Conservation (phyloP, 2,113 vertebrate genomes). For the Rhinichthys klamathensis region DNA sequence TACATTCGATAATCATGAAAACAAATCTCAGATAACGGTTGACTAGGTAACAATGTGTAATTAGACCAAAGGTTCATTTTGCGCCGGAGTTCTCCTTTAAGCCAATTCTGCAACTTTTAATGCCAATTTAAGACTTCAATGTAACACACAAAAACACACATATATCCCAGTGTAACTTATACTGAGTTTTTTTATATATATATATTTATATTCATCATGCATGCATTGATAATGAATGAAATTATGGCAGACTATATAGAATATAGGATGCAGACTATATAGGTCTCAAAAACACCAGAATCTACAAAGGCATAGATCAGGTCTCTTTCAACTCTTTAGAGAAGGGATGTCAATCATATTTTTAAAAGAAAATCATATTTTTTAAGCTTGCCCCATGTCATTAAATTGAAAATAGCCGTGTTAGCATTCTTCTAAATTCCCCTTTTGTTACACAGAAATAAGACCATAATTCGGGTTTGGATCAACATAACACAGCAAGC, state of each 20-base stretch:
- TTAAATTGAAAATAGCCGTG: background rate
- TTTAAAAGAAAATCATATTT: background rate
- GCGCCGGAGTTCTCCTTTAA: no score
- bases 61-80: no score
- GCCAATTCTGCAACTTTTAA: background rate
- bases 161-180: background rate
- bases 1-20: no score
- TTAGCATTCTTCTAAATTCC: background rate
- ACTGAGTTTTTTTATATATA: background rate
- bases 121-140: conserved; percentile 19
- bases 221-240: background rate
- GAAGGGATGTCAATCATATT: background rate
- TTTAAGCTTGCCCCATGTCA: no score
- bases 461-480: background rate
- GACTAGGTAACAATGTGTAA: no score
- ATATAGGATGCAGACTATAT: background rate
- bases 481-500: background rate
- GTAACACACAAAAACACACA: background rate
- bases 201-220: background rate
- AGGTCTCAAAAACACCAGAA: background rate
- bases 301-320: background rate
- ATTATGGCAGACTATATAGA: background rate
- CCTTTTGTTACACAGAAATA: background rate
- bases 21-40: no score
- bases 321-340: background rate